These are phyloP conservation scores for Lithophane leautieri DNA, from an alignment of 2,888 invertebrate species.

Conservation along the genomic window DNA sequence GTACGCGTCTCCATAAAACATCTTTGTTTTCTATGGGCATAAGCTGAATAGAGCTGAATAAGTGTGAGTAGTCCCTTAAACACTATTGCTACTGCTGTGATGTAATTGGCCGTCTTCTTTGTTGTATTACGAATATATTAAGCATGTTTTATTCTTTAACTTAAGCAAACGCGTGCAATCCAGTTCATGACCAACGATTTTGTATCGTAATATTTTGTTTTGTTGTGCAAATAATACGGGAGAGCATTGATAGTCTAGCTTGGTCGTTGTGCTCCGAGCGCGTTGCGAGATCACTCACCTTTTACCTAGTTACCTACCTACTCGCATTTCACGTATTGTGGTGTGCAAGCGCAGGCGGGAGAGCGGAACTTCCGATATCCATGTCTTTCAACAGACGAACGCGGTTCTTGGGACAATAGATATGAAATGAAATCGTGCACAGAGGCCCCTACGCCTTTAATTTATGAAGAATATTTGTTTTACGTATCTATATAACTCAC, in stretches of 20 bases:
- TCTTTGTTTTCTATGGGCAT: too few relatives aligned
- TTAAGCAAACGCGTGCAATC: conserved; percentile 30
- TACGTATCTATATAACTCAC: background rate
- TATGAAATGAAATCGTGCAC: conserved; percentile 37
- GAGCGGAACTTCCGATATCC: conserved; percentile 67
- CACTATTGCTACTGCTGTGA: conserved; percentile 74
- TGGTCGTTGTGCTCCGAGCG: conserved; percentile 40
- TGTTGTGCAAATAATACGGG: conserved; percentile 51
- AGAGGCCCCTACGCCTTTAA: conserved; percentile 31
- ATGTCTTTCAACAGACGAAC: conserved; percentile 44
- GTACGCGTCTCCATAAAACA: too few relatives aligned
- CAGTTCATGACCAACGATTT: conserved; percentile 20
- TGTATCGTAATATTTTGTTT: conserved; percentile 38
- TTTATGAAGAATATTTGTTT: conserved; percentile 13
- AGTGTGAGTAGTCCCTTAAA: too few relatives aligned
- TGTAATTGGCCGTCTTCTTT: conserved; percentile 66
- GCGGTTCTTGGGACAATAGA: conserved; percentile 29
- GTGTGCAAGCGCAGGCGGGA: conserved; percentile 49
- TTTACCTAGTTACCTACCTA: conserved; percentile 78
- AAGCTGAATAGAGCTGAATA: too few relatives aligned
- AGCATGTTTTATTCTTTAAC: conserved; percentile 30
- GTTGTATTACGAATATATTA: conserved; percentile 54
- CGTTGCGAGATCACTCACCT: conserved; percentile 76
- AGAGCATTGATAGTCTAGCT: conserved; percentile 50
- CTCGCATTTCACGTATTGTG: conserved; percentile 72